A percentile compares a stretch with the other conserved stretches of the same genome.
These are phyloP conservation scores for Malurus cyaneus DNA, from an alignment of 2,113 vertebrate genomes.

Conservation along the genomic window DNA sequence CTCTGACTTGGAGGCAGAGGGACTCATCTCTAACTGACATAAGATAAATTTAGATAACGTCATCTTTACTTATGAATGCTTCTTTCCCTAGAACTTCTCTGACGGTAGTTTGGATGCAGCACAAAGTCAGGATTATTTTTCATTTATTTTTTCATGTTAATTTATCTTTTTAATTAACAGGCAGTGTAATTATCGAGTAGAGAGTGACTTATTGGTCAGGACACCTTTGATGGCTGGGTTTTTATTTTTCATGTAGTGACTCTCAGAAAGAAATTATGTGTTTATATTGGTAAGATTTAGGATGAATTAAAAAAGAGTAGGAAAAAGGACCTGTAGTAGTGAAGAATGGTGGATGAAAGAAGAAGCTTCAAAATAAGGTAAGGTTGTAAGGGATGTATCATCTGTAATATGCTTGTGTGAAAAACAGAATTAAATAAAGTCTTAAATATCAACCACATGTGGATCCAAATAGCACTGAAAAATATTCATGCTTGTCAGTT, in stretches of 20 bases:
- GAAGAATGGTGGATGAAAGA: not conserved
- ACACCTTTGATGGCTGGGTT: not conserved
- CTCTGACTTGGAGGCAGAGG: not conserved
- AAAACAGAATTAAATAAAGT: not conserved
- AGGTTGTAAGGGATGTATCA: not conserved
- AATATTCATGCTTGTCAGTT: not conserved
- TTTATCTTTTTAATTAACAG: not conserved
- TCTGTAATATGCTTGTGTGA: not conserved
- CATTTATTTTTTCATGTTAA: not conserved
- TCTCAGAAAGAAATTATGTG: not conserved
- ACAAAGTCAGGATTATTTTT: not conserved
- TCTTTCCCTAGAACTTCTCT: not conserved
- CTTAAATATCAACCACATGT: not conserved
- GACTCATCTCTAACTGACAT: not conserved
- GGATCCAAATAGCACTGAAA: not conserved
- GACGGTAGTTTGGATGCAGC: not conserved
- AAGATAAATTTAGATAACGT: not conserved
- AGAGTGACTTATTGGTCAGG: not conserved
- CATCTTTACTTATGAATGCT: not conserved
- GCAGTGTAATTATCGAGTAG: not conserved
- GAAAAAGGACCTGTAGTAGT: not conserved
- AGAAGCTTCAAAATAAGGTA: not conserved
- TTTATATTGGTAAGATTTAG: not conserved
- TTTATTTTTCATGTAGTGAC: not conserved
- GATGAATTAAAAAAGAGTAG: not conserved